Evolutionary conservation across 2,113 vertebrate genomes (phyloP).

Genomic region (Eleginops maclovinus): DNA sequence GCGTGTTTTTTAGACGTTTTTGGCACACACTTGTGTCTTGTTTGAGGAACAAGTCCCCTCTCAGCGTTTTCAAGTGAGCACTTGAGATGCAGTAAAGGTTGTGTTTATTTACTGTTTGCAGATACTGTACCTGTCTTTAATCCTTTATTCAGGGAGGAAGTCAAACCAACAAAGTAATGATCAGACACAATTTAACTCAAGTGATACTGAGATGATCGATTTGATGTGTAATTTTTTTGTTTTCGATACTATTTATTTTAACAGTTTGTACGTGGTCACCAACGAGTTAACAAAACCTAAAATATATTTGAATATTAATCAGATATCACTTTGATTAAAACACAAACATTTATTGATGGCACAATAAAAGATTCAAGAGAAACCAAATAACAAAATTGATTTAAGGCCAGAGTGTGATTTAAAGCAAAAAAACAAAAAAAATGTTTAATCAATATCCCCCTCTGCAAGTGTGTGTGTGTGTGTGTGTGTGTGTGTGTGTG

Average conservation of each 20-base stretch:
- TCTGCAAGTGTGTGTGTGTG: background rate
- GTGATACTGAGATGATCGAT: background rate
- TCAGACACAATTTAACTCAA: background rate
- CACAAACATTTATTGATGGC: background rate
- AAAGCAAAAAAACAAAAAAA: too few species aligned
- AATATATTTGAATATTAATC: background rate
- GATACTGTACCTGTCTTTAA: background rate
- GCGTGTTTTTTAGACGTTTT: conserved; percentile 28
- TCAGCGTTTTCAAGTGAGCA: conserved; percentile 71
- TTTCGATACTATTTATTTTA: background rate
- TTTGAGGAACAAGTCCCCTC: conserved; percentile 51
- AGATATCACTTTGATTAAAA: background rate
- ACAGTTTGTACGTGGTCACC: background rate
- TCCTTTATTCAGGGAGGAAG: background rate
- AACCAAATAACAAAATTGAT: background rate
- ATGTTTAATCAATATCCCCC: background rate
- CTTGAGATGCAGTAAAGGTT: conserved; percentile 40
- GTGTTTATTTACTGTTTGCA: conserved; percentile 39
- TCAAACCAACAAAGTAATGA: background rate
- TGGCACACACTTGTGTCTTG: conserved; percentile 57
- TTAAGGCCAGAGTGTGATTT: too few species aligned
- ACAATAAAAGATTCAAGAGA: background rate
- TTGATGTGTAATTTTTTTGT: background rate
- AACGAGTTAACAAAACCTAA: too few species aligned
- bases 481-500: conserved; percentile 27